Evolutionary conservation across 2,888 invertebrate genomes (phyloP).

Genomic region (Osmoderma eremita): DNA sequence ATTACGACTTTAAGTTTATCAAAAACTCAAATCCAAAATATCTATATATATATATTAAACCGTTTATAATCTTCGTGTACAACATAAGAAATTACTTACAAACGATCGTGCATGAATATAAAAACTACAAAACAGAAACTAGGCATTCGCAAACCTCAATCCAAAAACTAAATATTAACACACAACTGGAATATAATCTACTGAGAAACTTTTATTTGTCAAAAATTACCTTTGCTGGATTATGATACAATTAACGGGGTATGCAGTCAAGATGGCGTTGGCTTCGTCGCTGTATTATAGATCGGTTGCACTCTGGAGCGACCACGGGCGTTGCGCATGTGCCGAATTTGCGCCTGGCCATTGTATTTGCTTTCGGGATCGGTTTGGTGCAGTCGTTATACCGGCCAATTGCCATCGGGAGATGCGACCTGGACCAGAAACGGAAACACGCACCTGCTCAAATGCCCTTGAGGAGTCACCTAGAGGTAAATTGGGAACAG

Average conservation of each 20-base stretch:
- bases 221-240: slow-evolving; percentile 46
- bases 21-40: no score
- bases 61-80: no score
- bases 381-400: slow-evolving; percentile 56
- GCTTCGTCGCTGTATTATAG: slow-evolving; percentile 47
- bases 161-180: no score
- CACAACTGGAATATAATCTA: neutral
- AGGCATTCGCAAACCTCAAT: no score
- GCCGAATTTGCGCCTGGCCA: slow-evolving; percentile 47
- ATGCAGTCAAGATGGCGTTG: slow-evolving; percentile 54
- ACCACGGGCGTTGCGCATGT: slow-evolving; percentile 45
- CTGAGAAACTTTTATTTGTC: slow-evolving; percentile 20
- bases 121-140: no score
- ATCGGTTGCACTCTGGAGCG: slow-evolving; percentile 47
- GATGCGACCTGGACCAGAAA: slow-evolving; percentile 49
- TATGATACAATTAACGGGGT: slow-evolving; percentile 53
- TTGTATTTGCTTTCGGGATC: slow-evolving; percentile 40
- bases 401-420: slow-evolving; percentile 53
- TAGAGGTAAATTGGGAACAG: slow-evolving; percentile 54
- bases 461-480: slow-evolving; percentile 44
- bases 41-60: no score
- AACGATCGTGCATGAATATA: no score
- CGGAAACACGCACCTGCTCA: slow-evolving; percentile 43
- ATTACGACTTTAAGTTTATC: no score
- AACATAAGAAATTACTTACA: no score